phyloP scores from a whole-genome alignment of 2,113 vertebrate species.

The Recurvirostra avosetta region DNA sequence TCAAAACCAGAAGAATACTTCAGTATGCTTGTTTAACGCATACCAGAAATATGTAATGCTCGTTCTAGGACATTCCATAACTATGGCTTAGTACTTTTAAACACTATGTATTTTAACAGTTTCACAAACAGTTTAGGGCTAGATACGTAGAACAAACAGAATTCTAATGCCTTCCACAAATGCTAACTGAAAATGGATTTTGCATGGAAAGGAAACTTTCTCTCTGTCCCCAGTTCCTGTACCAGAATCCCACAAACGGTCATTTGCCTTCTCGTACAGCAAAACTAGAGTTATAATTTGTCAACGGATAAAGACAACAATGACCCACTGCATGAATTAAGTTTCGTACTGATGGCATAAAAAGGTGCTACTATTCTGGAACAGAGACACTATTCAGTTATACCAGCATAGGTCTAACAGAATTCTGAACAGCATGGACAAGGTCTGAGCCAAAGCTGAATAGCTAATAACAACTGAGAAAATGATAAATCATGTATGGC shows the following conservation, averaged over 20 bases:
- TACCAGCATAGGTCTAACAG: not conserved
- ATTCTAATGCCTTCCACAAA: not conserved
- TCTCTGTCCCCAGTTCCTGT: not conserved
- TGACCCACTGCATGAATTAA: not conserved
- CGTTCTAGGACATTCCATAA: not conserved
- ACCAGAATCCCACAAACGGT: not conserved
- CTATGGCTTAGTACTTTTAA: not conserved
- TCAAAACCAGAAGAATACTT: not conserved
- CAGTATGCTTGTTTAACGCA: not conserved
- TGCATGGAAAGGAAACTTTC: not conserved
- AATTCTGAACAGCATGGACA: not conserved
- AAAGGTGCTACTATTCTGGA: not conserved
- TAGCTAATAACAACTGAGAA: not conserved
- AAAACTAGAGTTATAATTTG: not conserved
- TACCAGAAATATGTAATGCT: not conserved
- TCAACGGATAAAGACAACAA: not conserved
- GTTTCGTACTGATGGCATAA: not conserved
- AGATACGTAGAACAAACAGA: not conserved
- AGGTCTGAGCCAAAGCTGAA: not conserved
- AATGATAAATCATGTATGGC: not conserved
- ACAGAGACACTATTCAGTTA: not conserved
- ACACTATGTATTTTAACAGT: not conserved
- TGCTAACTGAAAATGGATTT: not conserved
- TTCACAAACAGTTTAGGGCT: not conserved
- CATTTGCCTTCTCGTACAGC: not conserved